Base-by-base conservation (phyloP, 2,888 invertebrate genomes). In the Philereme transversata region DNA sequence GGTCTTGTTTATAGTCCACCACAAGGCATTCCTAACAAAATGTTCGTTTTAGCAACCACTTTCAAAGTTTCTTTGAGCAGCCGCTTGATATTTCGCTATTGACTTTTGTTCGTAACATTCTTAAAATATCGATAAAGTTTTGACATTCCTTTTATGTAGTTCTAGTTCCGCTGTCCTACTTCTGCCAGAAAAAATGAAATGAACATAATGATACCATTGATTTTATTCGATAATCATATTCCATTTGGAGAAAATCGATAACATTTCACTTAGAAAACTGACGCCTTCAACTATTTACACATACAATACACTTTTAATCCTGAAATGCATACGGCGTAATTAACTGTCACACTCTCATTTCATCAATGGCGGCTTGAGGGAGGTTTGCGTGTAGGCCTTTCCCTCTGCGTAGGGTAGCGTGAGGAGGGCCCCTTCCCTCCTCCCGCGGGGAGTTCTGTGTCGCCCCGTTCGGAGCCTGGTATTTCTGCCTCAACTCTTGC, bases 271-370 rank as follows among this genome's bases (percentile, higher is more conserved):
- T 82, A 82, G 80, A 81, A 83, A 77, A 73, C 75, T 75, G 70
- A 71, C 70, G 67, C 64, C 55, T 69, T 65, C 74, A 75, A 73
- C 64, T 87, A 88, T 87, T 84, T 88, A 89, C 90, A 90, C 78
- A 72, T 78, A 78, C 73, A 80, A 69, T 73, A 79, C 77, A 79
- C 75, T 75, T 79, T 83, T 81, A 81, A 79, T 81, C 71, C 76
- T 73, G 79, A 81, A 81, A 83, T 79, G 77, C 75, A 79, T 73
- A 81, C 76, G 74, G 75, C 74, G 76, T 76, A 71, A 83, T 84
- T 83, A 81, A 84, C 73, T 84, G 96, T 97, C 97, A 97, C 95
- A 97, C 97, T 88, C 97, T 93, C 97, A 97, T 97, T 92, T 97
- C 97, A 85, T 96, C 96, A 90, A 97, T 97, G 65, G 96, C 96